These are phyloP conservation scores for Daboia siamensis DNA, from an alignment of 2,113 vertebrate genomes.

Conservation along the genomic window DNA sequence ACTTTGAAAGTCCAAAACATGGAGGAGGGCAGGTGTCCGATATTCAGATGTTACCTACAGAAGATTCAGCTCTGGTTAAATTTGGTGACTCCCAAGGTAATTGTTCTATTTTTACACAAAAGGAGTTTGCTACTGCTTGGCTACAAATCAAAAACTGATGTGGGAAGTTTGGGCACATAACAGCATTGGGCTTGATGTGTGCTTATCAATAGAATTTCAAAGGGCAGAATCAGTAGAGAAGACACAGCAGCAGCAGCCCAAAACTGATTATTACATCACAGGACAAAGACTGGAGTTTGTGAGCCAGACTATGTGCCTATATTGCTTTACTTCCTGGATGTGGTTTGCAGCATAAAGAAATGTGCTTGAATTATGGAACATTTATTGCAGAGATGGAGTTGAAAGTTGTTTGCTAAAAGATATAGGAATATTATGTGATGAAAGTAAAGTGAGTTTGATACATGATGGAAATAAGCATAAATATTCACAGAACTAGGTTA, in stretches of 20 bases:
- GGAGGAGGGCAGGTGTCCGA: conserved; percentile 64
- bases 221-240: background rate
- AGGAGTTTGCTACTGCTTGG: background rate
- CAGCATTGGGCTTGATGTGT: background rate
- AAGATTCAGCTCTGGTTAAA: conserved; percentile 75
- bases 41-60: conserved; percentile 55
- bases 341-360: background rate
- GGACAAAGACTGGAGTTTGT: background rate
- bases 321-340: no score
- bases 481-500: no score
- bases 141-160: background rate
- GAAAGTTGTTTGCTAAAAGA: no score
- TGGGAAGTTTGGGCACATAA: background rate
- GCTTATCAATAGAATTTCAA: background rate
- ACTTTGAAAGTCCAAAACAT: conserved; percentile 71
- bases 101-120: conserved; percentile 4
- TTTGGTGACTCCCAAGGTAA: conserved; percentile 79
- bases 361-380: background rate
- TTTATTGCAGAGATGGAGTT: background rate
- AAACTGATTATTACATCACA: background rate
- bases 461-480: no score
- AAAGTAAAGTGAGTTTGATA: no score
- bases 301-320: background rate
- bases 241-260: background rate
- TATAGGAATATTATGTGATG: no score